Base-by-base conservation (phyloP, 2,888 invertebrate species). In the Cinara cedri region DNA sequence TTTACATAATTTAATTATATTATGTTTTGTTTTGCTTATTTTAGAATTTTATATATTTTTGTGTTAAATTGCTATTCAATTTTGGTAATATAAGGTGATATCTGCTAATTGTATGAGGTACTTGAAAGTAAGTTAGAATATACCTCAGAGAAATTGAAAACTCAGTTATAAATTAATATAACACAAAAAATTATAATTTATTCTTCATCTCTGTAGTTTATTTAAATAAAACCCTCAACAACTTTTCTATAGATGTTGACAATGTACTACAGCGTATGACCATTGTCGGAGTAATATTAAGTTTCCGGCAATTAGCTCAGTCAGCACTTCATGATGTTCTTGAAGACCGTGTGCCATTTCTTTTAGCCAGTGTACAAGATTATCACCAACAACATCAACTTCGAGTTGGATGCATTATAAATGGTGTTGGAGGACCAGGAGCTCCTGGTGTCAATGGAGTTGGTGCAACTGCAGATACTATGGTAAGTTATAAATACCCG, bases 181-280 rank as follows among this genome's bases (percentile, higher is more conserved):
- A 34, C 6, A 6, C 6, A 34, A 34, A 34, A 34, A 6, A 34
- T 34, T 34, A 34, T 34, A 34, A 34, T 4, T 34, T 4, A 34
- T 34, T 34, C 34, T 34, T 3, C 34, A n/a, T 34, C 34, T 34
- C 34, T 34, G 34, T 6, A 6, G 34, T 34, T n/a, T n/a, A 34
- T 34, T 34, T 34, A 34, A 34, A 34, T 34, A 34, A 34, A 34
- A 34, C 34, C 3, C 34, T 34, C 34, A 34, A 34, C 34, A 4
- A 34, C 6, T 34, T 34, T 34, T 68, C 16, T 81, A 26, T 84
- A 89, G 89, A 95, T 85, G 96, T 96, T 0, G 98, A 98, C 85
- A 97, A 96, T 85, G 95, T 99, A 4, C 87, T 99, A 72, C 96
- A 98, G 86, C 89, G 98, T 83, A 97, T 99, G 92, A 97, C 97